Evolutionary conservation across 2,888 invertebrate genomes (phyloP).

Genomic region (Apamea monoglypha): DNA sequence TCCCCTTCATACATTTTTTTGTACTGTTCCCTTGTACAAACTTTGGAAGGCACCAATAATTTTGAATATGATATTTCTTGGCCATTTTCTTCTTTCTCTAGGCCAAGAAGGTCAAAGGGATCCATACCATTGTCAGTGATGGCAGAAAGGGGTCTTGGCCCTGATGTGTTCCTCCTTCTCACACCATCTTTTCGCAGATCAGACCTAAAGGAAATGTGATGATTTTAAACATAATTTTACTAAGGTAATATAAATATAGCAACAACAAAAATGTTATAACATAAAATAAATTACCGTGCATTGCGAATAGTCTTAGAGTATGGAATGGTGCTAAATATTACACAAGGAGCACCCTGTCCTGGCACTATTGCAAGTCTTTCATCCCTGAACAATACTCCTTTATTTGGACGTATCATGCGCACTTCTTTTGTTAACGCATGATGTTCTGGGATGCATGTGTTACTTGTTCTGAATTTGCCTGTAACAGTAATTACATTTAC

Average conservation of each 20-base stretch:
- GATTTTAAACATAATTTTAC: not conserved
- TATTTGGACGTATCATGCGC: slow-evolving; percentile 90
- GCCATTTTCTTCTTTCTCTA: slow-evolving; percentile 95
- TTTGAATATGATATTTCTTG: slow-evolving; percentile 98
- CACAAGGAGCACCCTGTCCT: slow-evolving; percentile 94
- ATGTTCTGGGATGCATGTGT: slow-evolving; percentile 89
- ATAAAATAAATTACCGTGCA: slow-evolving; percentile 87
- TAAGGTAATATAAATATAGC: not conserved
- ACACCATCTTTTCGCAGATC: slow-evolving; percentile 93
- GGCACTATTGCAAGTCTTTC: slow-evolving; percentile 96
- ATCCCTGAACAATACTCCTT: slow-evolving; percentile 93
- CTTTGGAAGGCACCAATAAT: slow-evolving; percentile 93
- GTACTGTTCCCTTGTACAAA: slow-evolving; percentile 85
- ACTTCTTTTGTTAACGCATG: slow-evolving; percentile 90
- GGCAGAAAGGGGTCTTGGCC: slow-evolving; percentile 95
- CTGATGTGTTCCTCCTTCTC: slow-evolving; percentile 95
- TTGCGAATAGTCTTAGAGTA: slow-evolving; percentile 93
- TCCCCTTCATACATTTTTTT: slow-evolving; percentile 88
- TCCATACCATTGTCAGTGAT: slow-evolving; percentile 95
- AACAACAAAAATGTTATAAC: slow-evolving; percentile 1
- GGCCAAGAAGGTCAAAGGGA: slow-evolving; percentile 96
- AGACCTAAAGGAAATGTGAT: slow-evolving; percentile 73
- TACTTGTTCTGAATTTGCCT: slow-evolving; percentile 89
- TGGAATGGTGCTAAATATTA: slow-evolving; percentile 96
- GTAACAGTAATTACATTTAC: slow-evolving; percentile 40